These are phyloP conservation scores for Strongylocentrotus purpuratus DNA, from an alignment of 35 echinoderm and acorn worm species.

Conservation along the genomic window DNA sequence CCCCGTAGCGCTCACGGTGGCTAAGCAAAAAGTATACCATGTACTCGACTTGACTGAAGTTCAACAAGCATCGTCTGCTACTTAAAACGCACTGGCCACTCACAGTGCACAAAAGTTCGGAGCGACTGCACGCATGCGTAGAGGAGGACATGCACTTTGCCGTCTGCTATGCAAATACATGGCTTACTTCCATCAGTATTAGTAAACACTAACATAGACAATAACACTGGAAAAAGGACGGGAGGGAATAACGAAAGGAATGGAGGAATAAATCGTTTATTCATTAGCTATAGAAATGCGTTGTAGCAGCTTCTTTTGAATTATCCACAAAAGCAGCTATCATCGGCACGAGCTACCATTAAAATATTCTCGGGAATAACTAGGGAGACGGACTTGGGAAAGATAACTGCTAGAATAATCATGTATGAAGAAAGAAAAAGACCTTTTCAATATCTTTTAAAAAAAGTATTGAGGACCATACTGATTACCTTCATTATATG, in stretches of 20 bases:
- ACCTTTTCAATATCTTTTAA: too few species aligned
- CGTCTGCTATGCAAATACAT: background rate
- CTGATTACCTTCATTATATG: too few species aligned
- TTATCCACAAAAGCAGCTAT: too few species aligned
- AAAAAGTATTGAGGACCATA: too few species aligned
- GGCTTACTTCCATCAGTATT: background rate
- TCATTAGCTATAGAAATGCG: too few species aligned
- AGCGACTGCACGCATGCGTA: background rate
- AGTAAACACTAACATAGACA: background rate
- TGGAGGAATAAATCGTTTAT: too few species aligned
- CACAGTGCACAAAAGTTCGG: background rate
- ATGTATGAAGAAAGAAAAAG: too few species aligned
- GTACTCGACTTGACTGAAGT: background rate
- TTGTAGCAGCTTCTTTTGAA: too few species aligned
- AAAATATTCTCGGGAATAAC: too few species aligned
- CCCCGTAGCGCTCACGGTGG: background rate
- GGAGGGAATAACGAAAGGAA: background rate
- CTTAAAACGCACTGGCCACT: background rate
- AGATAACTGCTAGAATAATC: too few species aligned
- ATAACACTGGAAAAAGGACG: background rate
- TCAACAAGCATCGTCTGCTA: conserved; percentile 9
- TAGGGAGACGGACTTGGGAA: too few species aligned
- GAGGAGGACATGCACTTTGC: background rate
- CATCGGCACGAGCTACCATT: too few species aligned
- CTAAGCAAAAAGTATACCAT: background rate